These are phyloP conservation scores for Orchestes rusci DNA, from an alignment of 2,888 invertebrate genomes.

Conservation along the genomic window DNA sequence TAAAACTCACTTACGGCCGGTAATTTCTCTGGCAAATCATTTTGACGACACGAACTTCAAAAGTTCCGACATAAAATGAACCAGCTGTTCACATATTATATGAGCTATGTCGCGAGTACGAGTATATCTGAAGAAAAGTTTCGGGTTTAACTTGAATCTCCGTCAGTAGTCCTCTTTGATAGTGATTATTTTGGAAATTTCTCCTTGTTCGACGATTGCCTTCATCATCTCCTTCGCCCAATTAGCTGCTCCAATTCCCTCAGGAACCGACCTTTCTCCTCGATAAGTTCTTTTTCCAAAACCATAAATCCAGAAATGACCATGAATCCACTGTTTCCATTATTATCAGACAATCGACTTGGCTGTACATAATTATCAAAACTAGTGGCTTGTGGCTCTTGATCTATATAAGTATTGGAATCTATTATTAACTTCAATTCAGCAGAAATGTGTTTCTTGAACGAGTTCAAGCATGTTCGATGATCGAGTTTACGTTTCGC, in stretches of 20 bases:
- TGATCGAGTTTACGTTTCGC: constrained; percentile 68
- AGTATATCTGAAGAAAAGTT: no score
- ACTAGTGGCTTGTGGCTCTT: constrained; percentile 69
- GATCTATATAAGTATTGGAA: no score
- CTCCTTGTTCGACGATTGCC: constrained; percentile 60
- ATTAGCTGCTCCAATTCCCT: constrained; percentile 69
- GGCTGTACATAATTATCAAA: constrained; percentile 80
- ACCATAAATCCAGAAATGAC: constrained; percentile 82
- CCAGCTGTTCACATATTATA: no score
- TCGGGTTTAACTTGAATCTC: no score
- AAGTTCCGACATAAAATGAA: no score
- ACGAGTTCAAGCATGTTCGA: constrained; percentile 62
- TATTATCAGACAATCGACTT: constrained; percentile 70
- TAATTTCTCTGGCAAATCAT: no score
- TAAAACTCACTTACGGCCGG: no score
- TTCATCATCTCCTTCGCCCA: constrained; percentile 66
- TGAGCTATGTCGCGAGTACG: no score
- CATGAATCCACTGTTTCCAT: constrained; percentile 85
- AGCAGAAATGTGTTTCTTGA: no score
- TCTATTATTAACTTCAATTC: constrained; percentile 83
- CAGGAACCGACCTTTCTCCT: constrained; percentile 66
- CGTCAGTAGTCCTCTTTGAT: no score
- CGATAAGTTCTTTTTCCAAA: constrained; percentile 69
- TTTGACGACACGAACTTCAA: no score
- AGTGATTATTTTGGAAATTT: no score